Evolutionary conservation across 2,888 invertebrate species (phyloP).

Genomic region (Meloe dianella): DNA sequence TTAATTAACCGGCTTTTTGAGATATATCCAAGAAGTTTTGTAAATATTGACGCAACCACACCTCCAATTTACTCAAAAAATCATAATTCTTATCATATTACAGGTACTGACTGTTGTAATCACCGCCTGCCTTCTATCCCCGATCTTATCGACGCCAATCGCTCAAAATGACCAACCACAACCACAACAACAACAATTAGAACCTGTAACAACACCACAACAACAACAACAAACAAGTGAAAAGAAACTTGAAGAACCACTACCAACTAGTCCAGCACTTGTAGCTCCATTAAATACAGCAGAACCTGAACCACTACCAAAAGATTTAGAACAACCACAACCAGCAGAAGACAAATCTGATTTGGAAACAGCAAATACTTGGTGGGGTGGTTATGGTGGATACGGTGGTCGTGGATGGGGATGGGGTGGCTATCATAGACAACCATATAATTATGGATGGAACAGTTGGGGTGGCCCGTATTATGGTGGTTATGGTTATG

Average conservation of each 20-base stretch:
- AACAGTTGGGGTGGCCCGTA: conserved; percentile 24
- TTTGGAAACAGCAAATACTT: conserved; percentile 42
- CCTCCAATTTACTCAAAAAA: not conserved
- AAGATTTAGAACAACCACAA: not conserved
- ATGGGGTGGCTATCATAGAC: conserved; percentile 30
- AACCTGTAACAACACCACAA: not conserved
- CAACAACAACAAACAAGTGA: not conserved
- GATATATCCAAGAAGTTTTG: not conserved
- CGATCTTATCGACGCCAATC: conserved; percentile 5
- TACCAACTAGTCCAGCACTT: not conserved
- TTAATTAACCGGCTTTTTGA: not conserved
- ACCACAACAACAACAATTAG: not conserved
- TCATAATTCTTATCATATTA: not conserved
- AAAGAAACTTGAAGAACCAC: not conserved
- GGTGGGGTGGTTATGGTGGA: conserved; percentile 38
- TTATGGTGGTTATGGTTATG: conserved; percentile 26
- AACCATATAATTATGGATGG: conserved; percentile 12
- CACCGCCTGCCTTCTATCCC: conserved; percentile 3
- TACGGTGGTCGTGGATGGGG: conserved; percentile 25
- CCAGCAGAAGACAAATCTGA: conserved; percentile 30
- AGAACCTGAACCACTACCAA: too few species aligned
- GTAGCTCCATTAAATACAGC: too few species aligned
- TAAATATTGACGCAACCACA: not conserved
- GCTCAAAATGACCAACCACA: conserved; percentile 10
- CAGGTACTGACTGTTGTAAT: not conserved